Evolutionary conservation across 2,888 invertebrate genomes (phyloP).

Genomic region (Drosophila rellima): DNA sequence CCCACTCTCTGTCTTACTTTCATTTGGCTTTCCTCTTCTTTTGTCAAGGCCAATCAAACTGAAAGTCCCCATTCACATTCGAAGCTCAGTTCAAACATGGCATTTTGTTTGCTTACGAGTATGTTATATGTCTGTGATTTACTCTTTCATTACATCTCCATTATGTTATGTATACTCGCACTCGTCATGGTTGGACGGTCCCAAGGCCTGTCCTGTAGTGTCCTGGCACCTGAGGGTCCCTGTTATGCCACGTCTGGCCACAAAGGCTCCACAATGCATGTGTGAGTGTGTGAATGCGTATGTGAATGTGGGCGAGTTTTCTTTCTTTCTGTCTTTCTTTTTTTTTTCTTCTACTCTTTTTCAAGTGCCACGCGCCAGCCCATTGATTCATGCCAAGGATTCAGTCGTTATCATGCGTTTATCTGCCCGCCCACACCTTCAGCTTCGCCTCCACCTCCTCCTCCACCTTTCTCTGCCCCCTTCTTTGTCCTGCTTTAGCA

Average conservation of each 20-base stretch:
- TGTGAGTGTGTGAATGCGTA: constrained; percentile 9
- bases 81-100: constrained; percentile 30
- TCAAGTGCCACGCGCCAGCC: constrained; percentile 44
- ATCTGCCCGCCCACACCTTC: constrained; percentile 21
- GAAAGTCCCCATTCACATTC: constrained; percentile 41
- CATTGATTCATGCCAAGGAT: constrained; percentile 58
- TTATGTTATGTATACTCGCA: constrained; percentile 42
- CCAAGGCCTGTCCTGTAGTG: constrained; percentile 1
- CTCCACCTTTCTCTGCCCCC: not conserved
- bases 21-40: constrained; percentile 8
- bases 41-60: constrained; percentile 64
- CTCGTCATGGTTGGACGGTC: constrained; percentile 4
- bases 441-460: not conserved
- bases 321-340: constrained; percentile 4
- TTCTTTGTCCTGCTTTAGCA: constrained; percentile 26
- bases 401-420: constrained; percentile 54
- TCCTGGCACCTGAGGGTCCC: constrained; percentile 9
- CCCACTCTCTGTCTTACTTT: not conserved
- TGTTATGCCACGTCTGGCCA: constrained; percentile 23
- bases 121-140: constrained; percentile 50
- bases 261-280: constrained; percentile 16
- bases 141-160: constrained; percentile 64
- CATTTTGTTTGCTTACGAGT: constrained; percentile 37
- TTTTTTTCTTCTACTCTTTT: constrained; percentile 4
- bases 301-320: constrained; percentile 18